Percentiles rank a stretch among this genome's conserved stretches.
phyloP scores from a whole-genome alignment of 1,140 invertebrate genomes.

The Brachionus angularis region DNA sequence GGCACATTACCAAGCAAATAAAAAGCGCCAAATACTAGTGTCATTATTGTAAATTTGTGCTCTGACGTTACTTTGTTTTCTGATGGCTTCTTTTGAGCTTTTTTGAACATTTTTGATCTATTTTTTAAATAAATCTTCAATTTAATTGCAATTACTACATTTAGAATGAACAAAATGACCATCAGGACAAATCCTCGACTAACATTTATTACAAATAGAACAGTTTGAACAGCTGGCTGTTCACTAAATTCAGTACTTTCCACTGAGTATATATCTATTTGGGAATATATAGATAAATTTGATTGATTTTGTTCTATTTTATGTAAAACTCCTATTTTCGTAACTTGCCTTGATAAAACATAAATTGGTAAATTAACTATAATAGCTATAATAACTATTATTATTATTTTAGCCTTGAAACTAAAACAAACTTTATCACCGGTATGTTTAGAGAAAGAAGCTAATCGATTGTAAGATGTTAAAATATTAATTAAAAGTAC shows the following conservation, averaged over 20 bases:
- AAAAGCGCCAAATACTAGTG: conserved; percentile 9
- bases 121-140: conserved; percentile 1
- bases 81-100: not conserved
- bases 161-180: conserved; percentile 8
- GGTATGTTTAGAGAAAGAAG: not conserved
- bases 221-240: not conserved
- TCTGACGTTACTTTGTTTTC: not conserved
- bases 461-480: conserved; percentile 13
- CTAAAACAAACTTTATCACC: not conserved
- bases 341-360: not conserved
- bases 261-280: not conserved
- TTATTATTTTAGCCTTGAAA: not conserved
- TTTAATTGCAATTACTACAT: conserved; percentile 13
- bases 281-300: not conserved
- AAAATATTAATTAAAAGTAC: conserved; percentile 13
- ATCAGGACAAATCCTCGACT: conserved; percentile 1
- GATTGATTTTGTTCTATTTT: no score
- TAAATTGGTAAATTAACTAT: not conserved
- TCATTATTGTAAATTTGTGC: conserved; percentile 39
- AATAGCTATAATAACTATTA: not conserved
- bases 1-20: conserved; percentile 38
- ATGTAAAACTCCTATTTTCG: no score
- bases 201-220: conserved; percentile 19
- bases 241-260: conserved; percentile 6
- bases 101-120: not conserved